Conservation (phyloP, 30 jellyfish, hydroid and myxozoan genomes). For the Hydractinia echinata region DNA sequence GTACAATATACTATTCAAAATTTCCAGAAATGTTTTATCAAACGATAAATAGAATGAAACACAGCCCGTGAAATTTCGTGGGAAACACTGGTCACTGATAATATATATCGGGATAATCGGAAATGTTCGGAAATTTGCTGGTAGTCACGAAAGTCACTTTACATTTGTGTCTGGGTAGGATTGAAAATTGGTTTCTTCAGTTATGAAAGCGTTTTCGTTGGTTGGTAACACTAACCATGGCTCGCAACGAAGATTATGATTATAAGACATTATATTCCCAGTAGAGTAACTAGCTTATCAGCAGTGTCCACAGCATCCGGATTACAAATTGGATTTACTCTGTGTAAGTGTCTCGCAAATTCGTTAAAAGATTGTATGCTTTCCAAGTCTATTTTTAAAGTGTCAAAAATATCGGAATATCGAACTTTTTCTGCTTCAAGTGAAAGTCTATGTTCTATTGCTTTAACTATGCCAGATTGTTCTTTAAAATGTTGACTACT, state of each 20-base stretch:
- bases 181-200: no score
- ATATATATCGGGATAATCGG: no score
- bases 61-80: no score
- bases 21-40: no score
- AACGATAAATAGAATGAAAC: no score
- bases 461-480: background rate
- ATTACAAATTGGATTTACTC: constrained; percentile 17
- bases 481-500: background rate
- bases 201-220: no score
- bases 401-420: background rate
- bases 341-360: constrained; percentile 9
- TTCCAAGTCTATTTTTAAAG: constrained; percentile 9
- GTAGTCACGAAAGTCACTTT: no score
- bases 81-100: no score
- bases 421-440: constrained; percentile 10
- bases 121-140: no score
- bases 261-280: background rate
- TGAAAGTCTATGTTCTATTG: background rate
- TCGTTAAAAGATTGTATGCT: constrained; percentile 30
- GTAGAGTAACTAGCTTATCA: constrained; percentile 1
- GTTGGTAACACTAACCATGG: no score
- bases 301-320: constrained; percentile 32
- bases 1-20: no score
- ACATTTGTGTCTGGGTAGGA: no score
- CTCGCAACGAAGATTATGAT: background rate